phyloP scores from a whole-genome alignment of 2,888 invertebrate genomes.

The Acrobasis consociella region DNA sequence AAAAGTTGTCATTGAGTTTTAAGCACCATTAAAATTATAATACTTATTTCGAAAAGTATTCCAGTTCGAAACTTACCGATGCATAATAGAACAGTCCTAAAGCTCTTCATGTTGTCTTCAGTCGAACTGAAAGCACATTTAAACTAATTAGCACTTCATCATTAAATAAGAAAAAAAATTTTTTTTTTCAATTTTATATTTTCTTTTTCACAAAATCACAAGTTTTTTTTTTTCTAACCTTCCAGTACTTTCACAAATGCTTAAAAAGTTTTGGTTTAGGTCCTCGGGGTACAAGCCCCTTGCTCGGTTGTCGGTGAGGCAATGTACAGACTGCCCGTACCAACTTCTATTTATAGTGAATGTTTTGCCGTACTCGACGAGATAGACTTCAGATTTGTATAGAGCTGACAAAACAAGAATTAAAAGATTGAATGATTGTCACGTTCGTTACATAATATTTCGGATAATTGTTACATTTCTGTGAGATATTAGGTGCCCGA shows the following conservation, averaged over 20 bases:
- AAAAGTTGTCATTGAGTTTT: too few relatives aligned
- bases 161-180: slow-evolving; percentile 32
- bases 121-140: slow-evolving; percentile 74
- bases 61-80: slow-evolving; percentile 57
- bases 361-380: slow-evolving; percentile 41
- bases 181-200: slow-evolving; percentile 19
- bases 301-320: slow-evolving; percentile 59
- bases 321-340: slow-evolving; percentile 57
- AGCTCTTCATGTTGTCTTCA: slow-evolving; percentile 66
- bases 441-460: slow-evolving; percentile 35
- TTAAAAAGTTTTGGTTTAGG: slow-evolving; percentile 51
- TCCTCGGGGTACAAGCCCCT: slow-evolving; percentile 59
- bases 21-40: too few relatives aligned
- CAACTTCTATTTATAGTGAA: slow-evolving; percentile 73
- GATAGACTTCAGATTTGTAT: slow-evolving; percentile 44
- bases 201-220: slow-evolving; percentile 27
- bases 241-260: slow-evolving; percentile 70
- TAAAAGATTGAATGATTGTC: slow-evolving; percentile 34
- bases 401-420: slow-evolving; percentile 45
- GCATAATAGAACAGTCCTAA: slow-evolving; percentile 61
- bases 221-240: slow-evolving; percentile 50
- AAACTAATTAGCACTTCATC: slow-evolving; percentile 42
- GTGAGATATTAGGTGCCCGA: background rate
- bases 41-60: too few relatives aligned
- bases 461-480: slow-evolving; percentile 8